phyloP scores from a whole-genome alignment of 2,797 vertebrate genomes.

The Gymnothorax javanicus region DNA sequence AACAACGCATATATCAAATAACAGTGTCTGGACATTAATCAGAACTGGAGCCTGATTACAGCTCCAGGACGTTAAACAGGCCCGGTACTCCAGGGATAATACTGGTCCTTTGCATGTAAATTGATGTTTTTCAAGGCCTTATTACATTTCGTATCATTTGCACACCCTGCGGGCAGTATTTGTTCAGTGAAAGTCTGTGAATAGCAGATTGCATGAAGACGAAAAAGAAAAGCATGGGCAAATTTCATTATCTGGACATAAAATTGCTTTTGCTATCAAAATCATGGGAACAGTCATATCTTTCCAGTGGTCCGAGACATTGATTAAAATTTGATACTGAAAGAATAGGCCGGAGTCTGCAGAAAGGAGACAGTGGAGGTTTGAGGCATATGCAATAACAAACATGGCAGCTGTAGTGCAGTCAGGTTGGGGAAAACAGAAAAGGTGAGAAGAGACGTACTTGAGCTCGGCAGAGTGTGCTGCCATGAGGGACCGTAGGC shows the following conservation, averaged over 20 bases:
- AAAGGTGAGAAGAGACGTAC: conserved; percentile 82
- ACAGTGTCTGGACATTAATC: conserved; percentile 2
- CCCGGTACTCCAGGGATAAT: not conserved
- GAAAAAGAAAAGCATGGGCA: not conserved
- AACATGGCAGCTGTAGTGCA: not conserved
- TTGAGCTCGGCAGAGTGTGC: conserved; percentile 99
- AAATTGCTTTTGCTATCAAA: not conserved
- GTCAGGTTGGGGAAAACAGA: conserved; percentile 50
- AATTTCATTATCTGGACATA: not conserved
- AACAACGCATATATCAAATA: conserved; percentile 9
- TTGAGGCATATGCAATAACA: not conserved
- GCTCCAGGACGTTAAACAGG: not conserved
- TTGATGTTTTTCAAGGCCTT: not conserved
- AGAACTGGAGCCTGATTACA: not conserved
- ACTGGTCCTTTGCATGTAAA: conserved; percentile 2
- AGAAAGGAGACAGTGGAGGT: no score
- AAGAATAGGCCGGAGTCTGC: not conserved
- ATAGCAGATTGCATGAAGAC: not conserved
- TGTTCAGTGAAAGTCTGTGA: not conserved
- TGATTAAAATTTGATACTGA: not conserved
- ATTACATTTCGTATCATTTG: not conserved
- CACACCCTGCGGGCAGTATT: not conserved
- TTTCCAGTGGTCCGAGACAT: not conserved
- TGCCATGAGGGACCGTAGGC: conserved; percentile 99
- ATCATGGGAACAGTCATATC: not conserved